These are phyloP conservation scores for Scopus umbretta DNA, from an alignment of 2,113 vertebrate species.

Conservation along the genomic window DNA sequence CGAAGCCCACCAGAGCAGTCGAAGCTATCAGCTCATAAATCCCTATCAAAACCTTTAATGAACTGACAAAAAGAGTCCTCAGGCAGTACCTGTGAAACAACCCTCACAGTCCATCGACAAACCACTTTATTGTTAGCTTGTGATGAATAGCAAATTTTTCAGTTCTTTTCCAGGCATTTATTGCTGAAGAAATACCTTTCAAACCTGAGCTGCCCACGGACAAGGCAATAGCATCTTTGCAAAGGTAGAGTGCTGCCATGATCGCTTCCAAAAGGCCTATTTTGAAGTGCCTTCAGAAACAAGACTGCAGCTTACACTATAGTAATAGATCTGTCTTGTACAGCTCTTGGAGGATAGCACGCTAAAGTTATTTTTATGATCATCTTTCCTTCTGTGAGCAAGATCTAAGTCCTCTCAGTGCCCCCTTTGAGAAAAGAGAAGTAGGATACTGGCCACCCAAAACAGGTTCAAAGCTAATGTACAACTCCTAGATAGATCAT, in stretches of 20 bases:
- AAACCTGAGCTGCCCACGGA: not conserved
- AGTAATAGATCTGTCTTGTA: not conserved
- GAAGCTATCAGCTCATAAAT: not conserved
- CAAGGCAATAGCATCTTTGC: not conserved
- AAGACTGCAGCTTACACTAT: not conserved
- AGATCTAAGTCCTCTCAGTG: not conserved
- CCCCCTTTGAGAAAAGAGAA: not conserved
- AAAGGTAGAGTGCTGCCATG: fast-evolving
- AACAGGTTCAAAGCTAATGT: not conserved
- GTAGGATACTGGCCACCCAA: not conserved
- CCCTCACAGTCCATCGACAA: not conserved
- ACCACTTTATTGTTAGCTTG: not conserved
- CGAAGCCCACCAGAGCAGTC: not conserved
- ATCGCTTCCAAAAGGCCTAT: not conserved
- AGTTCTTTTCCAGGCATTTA: not conserved
- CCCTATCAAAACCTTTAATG: not conserved
- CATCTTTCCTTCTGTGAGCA: not conserved
- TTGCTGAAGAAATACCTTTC: not conserved
- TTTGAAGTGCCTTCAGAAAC: not conserved
- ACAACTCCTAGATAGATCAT: not conserved
- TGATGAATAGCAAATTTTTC: not conserved
- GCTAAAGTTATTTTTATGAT: not conserved
- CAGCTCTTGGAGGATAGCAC: not conserved
- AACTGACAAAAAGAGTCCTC: not conserved
- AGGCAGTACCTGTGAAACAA: not conserved